phyloP scores from a whole-genome alignment of 1,140 invertebrate genomes.

The Zaprionus gabonicus region DNA sequence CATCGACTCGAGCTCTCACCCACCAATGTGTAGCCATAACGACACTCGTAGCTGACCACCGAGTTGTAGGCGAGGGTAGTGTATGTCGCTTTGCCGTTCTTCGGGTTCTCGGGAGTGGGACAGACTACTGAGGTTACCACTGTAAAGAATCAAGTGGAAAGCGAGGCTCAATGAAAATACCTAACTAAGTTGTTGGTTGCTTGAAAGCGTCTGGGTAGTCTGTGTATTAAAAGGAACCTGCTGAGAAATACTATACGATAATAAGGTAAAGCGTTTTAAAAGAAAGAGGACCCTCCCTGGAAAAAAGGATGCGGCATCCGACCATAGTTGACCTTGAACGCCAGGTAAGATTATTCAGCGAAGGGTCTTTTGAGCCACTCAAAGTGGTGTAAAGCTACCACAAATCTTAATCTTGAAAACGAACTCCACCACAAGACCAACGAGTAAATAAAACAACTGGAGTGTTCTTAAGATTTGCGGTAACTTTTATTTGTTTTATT shows the following conservation, averaged over 20 bases:
- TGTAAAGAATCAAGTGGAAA: constrained; percentile 61
- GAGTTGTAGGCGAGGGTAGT: constrained; percentile 97
- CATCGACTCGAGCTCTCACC: constrained; percentile 95
- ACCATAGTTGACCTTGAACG: too few species aligned
- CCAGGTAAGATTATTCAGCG: too few species aligned
- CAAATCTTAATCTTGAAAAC: constrained; percentile 74
- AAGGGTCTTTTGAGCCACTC: background rate
- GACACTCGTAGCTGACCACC: constrained; percentile 96
- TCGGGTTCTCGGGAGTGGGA: constrained; percentile 92
- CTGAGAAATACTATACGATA: too few species aligned
- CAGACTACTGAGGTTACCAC: constrained; percentile 96
- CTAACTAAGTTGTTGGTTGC: too few species aligned
- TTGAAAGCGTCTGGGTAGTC: too few species aligned
- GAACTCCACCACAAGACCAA: constrained; percentile 27
- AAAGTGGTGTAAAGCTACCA: constrained; percentile 30
- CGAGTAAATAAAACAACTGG: constrained; percentile 78
- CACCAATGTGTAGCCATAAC: constrained; percentile 95
- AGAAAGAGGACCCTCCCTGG: too few species aligned
- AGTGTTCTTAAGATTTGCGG: constrained; percentile 78
- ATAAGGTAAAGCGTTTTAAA: too few species aligned
- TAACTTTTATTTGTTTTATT: constrained; percentile 84
- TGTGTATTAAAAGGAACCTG: too few species aligned
- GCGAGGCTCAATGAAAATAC: background rate
- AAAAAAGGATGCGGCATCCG: too few species aligned
- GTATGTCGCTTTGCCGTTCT: constrained; percentile 95